Evolutionary conservation across 1,140 invertebrate species (phyloP).

Genomic region (Eupeodes corollae): DNA sequence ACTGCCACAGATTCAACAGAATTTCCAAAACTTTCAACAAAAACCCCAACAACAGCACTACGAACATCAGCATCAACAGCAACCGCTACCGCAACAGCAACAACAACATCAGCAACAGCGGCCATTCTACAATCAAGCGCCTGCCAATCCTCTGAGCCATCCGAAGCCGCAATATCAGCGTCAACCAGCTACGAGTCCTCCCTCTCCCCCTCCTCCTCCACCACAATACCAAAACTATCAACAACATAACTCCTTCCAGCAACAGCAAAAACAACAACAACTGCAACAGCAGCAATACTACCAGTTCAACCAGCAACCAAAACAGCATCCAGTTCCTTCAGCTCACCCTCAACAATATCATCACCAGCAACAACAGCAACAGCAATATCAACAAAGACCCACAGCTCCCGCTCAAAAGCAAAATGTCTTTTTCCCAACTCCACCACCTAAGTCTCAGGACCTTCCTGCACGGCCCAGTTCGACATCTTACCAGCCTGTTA

Average conservation of each 20-base stretch:
- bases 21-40: slow-evolving; percentile 34
- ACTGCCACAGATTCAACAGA: slow-evolving; percentile 21
- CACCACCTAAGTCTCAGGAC: slow-evolving; percentile 34
- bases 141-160: slow-evolving; percentile 2
- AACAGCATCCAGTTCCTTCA: slow-evolving; percentile 15
- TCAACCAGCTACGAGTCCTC: slow-evolving; percentile 15
- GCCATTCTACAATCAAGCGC: slow-evolving; percentile 8
- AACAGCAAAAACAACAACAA: slow-evolving; percentile 11
- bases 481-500: slow-evolving; percentile 35
- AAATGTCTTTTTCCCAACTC: slow-evolving; percentile 39
- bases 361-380: slow-evolving; percentile 1
- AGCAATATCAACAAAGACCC: slow-evolving; percentile 18
- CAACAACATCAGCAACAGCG: slow-evolving; percentile 11
- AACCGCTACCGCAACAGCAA: slow-evolving; percentile 10
- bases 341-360: slow-evolving; percentile 13
- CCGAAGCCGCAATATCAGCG: slow-evolving; percentile 10
- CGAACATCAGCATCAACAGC: slow-evolving; percentile 9
- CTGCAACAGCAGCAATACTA: slow-evolving; percentile 15
- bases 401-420: slow-evolving; percentile 41
- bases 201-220: slow-evolving; percentile 19
- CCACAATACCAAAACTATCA: slow-evolving; percentile 14
- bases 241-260: background rate
- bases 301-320: slow-evolving; percentile 30
- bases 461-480: slow-evolving; percentile 25
- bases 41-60: slow-evolving; percentile 36